These are phyloP conservation scores for Hydrocynus forskahlii DNA, from an alignment of 2,797 vertebrate genomes.

Conservation along the genomic window DNA sequence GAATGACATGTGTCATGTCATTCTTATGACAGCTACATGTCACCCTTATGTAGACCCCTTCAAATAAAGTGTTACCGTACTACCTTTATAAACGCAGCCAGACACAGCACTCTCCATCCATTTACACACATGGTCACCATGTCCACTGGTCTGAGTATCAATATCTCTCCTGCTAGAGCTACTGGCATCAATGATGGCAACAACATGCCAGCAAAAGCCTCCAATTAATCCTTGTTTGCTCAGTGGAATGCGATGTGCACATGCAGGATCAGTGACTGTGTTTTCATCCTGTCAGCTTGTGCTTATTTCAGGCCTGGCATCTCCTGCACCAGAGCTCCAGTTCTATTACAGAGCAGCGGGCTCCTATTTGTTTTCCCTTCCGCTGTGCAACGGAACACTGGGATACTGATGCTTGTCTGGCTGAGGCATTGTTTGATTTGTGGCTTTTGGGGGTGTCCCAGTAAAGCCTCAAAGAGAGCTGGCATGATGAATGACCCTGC, in stretches of 20 bases:
- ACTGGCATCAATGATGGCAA: neutral
- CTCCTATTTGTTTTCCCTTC: slow-evolving; percentile 61
- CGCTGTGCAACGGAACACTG: slow-evolving; percentile 58
- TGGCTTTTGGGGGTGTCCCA: slow-evolving; percentile 59
- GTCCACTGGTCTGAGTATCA: neutral
- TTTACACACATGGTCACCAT: neutral
- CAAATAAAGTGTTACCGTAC: no score
- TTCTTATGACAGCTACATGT: no score
- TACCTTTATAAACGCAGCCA: slow-evolving; percentile 20
- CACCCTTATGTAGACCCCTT: no score
- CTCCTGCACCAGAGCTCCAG: slow-evolving; percentile 12
- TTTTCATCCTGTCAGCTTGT: neutral
- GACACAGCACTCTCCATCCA: neutral
- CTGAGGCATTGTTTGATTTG: slow-evolving; percentile 42
- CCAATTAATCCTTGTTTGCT: slow-evolving; percentile 61
- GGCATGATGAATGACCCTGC: slow-evolving; percentile 61
- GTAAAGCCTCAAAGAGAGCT: slow-evolving; percentile 46
- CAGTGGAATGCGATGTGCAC: slow-evolving; percentile 45
- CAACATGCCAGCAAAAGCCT: slow-evolving; percentile 44
- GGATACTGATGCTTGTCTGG: slow-evolving; percentile 43
- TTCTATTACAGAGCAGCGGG: slow-evolving; percentile 52
- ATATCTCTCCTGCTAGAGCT: neutral
- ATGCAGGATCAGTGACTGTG: neutral
- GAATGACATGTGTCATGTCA: no score
- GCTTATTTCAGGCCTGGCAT: neutral